Evolutionary conservation across 2,888 invertebrate genomes (phyloP).

Genomic region (Muschampia plurimacula): DNA sequence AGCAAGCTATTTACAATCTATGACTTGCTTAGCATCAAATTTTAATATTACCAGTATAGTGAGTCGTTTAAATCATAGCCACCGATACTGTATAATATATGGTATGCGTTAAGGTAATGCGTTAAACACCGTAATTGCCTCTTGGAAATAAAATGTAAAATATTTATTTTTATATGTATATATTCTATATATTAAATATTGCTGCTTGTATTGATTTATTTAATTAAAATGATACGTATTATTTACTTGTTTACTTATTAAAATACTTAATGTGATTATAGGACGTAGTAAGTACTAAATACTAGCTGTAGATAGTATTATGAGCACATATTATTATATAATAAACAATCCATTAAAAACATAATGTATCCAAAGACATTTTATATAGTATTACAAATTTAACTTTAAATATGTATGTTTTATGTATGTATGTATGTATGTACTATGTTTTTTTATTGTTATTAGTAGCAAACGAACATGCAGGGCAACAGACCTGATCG

Average conservation of each 20-base stretch:
- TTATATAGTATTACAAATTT: too few relatives aligned
- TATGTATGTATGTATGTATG: too few relatives aligned
- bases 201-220: constrained; percentile 7
- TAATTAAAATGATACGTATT: background rate
- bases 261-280: background rate
- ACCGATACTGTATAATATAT: background rate
- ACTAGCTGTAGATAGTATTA: background rate
- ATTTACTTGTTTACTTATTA: background rate
- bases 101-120: constrained; percentile 10
- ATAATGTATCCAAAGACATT: too few relatives aligned
- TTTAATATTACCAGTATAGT: constrained; percentile 7
- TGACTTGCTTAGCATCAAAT: background rate
- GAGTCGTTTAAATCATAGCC: background rate
- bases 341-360: too few relatives aligned
- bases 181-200: background rate
- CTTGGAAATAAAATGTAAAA: background rate
- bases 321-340: too few relatives aligned
- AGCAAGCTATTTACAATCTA: background rate
- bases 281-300: background rate
- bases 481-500: too few relatives aligned
- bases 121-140: background rate
- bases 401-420: too few relatives aligned
- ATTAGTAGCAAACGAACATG: too few relatives aligned
- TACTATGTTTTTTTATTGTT: too few relatives aligned
- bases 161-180: background rate